Base-by-base conservation (phyloP, 2,888 invertebrate genomes). In the Thecophora atra region DNA sequence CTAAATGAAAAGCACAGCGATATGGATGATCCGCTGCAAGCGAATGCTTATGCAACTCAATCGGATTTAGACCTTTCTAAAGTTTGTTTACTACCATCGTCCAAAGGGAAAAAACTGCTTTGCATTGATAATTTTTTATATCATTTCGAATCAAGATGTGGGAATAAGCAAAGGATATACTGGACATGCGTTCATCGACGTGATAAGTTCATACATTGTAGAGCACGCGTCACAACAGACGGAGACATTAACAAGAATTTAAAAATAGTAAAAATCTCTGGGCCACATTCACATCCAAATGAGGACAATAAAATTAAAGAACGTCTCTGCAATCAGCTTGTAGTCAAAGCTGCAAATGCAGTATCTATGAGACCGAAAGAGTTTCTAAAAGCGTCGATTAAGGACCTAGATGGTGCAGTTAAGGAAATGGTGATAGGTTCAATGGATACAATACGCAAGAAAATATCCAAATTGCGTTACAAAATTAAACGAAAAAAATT, bases 71-170 rank as follows among this genome's bases (percentile, higher is more conserved):
- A 76, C 71, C 68, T 81, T 65, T 78, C 80, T 19, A 81, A 83
- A 70, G 81, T 81, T 52, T 80, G 78, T 4, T 82, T 83, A 73
- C 69, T 83, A 51, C 83, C 83, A 0, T 83, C 83, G n/a, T 78
- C 82, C 4, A 84, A 83, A 62, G 83, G 83, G 0, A 81, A 82
- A 28, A 80, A 80, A 58, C 80, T 83, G n/a, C 76, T 83, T 1
- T 81, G 83, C 54, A 71, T 83, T 70, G 79, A 83, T 51, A 78
- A 78, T 3, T 78, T 79, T 75, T 77, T 83, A 5, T 83, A 78
- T 64, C 83, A 83, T 58, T 84, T 79, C 44, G 84, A 83, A 69
- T 80, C 83, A 0, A 78, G 81, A 28, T 81, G 83, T 71, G 76
- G 78, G 0, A 74, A 78, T 3, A 81, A 79, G 70, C 78, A 79